phyloP scores from a whole-genome alignment of 2,113 vertebrate genomes.

The Acrocephalus arundinaceus region DNA sequence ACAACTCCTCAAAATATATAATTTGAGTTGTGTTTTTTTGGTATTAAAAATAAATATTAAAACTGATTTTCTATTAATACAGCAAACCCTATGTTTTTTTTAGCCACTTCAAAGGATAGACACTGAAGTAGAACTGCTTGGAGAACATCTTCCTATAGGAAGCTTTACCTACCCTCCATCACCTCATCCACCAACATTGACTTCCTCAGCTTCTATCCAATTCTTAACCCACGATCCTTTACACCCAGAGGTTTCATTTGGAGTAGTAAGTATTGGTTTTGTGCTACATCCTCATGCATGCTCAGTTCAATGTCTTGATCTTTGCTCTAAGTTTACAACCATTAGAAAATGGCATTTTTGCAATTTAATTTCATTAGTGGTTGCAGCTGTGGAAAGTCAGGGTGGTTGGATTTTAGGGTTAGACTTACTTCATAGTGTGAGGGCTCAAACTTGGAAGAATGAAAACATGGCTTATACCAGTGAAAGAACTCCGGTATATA shows the following conservation, averaged over 20 bases:
- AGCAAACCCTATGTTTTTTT: not conserved
- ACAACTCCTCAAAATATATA: not conserved
- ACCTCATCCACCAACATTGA: constrained; percentile 82
- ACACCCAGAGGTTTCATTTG: constrained; percentile 89
- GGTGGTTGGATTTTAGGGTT: not conserved
- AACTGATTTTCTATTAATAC: not conserved
- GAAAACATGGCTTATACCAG: not conserved
- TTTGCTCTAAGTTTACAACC: not conserved
- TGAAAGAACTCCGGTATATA: not conserved
- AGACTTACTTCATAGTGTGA: not conserved
- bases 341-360: not conserved
- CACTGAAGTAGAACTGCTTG: constrained; percentile 90
- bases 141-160: constrained; percentile 89
- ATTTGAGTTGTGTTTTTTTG: not conserved
- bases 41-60: not conserved
- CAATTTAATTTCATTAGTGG: not conserved
- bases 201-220: constrained; percentile 88
- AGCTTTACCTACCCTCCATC: constrained; percentile 88
- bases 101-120: constrained; percentile 93
- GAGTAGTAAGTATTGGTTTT: constrained; percentile 80
- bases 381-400: not conserved
- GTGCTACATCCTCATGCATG: not conserved
- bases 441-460: not conserved
- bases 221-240: constrained; percentile 91
- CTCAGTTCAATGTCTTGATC: not conserved